Conservation (phyloP, 2,113 vertebrate genomes). For the Brienomyrus brachyistius region DNA sequence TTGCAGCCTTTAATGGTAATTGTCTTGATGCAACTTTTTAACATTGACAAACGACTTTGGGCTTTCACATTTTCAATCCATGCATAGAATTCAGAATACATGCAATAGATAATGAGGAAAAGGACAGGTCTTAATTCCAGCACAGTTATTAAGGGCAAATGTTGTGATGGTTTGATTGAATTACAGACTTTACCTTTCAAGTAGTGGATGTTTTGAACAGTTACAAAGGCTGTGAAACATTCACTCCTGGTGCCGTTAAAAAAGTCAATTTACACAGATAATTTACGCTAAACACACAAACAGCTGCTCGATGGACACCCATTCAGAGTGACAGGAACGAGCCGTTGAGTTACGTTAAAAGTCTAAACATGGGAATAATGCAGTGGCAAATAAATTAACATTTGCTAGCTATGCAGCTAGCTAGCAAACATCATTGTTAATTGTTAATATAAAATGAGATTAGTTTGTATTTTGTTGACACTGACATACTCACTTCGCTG, state of each 20-base stretch:
- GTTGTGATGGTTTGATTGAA: slow-evolving; percentile 4
- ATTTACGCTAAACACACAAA: slow-evolving; percentile 40
- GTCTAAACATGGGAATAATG: background rate
- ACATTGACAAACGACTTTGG: background rate
- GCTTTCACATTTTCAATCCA: background rate
- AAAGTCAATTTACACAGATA: slow-evolving; percentile 53
- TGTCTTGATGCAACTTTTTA: background rate
- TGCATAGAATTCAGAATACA: background rate
- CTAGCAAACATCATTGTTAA: background rate
- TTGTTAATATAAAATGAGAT: background rate
- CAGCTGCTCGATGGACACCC: slow-evolving; percentile 41
- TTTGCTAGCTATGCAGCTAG: background rate
- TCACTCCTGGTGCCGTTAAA: slow-evolving; percentile 46
- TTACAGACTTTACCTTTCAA: slow-evolving; percentile 33
- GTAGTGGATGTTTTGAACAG: slow-evolving; percentile 31
- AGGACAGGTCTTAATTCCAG: slow-evolving; percentile 1
- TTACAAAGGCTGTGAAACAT: slow-evolving; percentile 55
- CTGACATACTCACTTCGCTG: background rate
- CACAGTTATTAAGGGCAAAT: background rate
- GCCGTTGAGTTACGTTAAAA: background rate
- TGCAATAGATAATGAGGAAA: slow-evolving; percentile 22
- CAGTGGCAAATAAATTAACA: background rate
- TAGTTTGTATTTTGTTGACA: background rate
- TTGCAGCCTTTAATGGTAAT: background rate
- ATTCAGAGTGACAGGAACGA: slow-evolving; percentile 15